These are phyloP conservation scores for Brachionus sp. DNA, from an alignment of 1,140 invertebrate genomes.

Conservation along the genomic window DNA sequence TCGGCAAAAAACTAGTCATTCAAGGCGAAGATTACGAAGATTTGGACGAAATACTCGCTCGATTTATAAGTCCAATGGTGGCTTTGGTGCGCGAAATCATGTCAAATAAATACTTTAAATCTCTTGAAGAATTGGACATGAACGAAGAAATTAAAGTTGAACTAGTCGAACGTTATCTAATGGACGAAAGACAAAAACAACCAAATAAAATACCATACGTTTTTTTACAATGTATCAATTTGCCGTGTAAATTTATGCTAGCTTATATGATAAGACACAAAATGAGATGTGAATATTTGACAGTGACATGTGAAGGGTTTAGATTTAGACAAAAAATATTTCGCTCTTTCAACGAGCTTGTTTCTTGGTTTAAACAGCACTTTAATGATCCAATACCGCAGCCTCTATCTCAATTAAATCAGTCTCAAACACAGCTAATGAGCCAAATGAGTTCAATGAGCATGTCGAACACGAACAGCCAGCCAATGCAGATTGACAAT, in stretches of 20 bases:
- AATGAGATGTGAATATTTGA: slow-evolving; percentile 78
- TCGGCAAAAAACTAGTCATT: slow-evolving; percentile 84
- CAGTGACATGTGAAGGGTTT: slow-evolving; percentile 85
- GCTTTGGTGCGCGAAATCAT: slow-evolving; percentile 81
- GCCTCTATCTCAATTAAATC: not conserved
- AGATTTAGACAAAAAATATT: slow-evolving; percentile 83
- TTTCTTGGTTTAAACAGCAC: slow-evolving; percentile 97
- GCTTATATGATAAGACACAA: slow-evolving; percentile 83
- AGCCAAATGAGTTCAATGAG: slow-evolving; percentile 5
- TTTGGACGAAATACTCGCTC: slow-evolving; percentile 95
- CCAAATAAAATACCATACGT: slow-evolving; percentile 58
- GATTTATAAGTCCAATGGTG: slow-evolving; percentile 93
- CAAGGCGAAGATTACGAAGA: slow-evolving; percentile 84
- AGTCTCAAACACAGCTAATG: not conserved
- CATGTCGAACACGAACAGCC: not conserved
- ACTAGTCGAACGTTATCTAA: slow-evolving; percentile 13
- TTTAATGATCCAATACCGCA: slow-evolving; percentile 80
- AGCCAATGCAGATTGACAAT: not conserved
- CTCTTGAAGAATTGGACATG: not conserved
- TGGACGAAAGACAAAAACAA: slow-evolving; percentile 56
- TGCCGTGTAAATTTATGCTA: slow-evolving; percentile 89
- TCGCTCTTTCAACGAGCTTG: slow-evolving; percentile 73
- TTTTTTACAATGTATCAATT: slow-evolving; percentile 64
- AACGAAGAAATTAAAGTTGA: slow-evolving; percentile 51
- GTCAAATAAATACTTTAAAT: slow-evolving; percentile 82